Base-by-base conservation (phyloP, 2,888 invertebrate genomes). In the Pollenia labialis region DNA sequence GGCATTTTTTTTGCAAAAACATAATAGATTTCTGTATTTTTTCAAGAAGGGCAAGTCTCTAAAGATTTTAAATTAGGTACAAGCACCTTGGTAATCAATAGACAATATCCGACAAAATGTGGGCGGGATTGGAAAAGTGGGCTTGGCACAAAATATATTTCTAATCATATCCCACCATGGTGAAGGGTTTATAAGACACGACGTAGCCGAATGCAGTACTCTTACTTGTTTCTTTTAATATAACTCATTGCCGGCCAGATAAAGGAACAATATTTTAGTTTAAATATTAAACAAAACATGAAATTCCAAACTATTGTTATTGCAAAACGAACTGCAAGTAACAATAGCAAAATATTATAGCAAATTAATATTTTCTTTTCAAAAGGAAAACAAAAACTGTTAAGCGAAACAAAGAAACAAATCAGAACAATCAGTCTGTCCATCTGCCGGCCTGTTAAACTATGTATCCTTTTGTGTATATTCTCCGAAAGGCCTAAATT, bases 331-430 rank as follows among this genome's bases (percentile, higher is more conserved):
- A 32, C 32, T 32, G 6, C 32, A 32, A 32, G 32, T 32, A 46
- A 72, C 64, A 64, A n/a, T 32, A 23, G 23, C 18, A 44, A 52
- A 60, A 58, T 7, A 52, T 3, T 74, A 81, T 23, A 80, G 42
- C n/a, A 77, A 81, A 85, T 77, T 74, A 68, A 81, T 77, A 62
- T 52, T 77, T 85, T 14, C 54, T 52, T 77, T 85, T 14, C 54
- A 4, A 64, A 79, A 4, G 71, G 32, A 71, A 56, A 42, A 58
- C 76, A 74, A 40, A 58, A 72, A 71, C n/a, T 48, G 60, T 23
- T 54, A 42, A 56, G 44, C 23, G 12, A 64, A 81, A 75, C 50
- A 50, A 48, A 50, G 50, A 79, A 68, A 48, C 58, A 50, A 18
- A 42, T 48, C 40, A 68, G 1, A 50, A 58, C 42, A 42, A n/a